These are phyloP conservation scores for Gastrophryne carolinensis DNA, from an alignment of 2,797 vertebrate genomes.

Conservation along the genomic window DNA sequence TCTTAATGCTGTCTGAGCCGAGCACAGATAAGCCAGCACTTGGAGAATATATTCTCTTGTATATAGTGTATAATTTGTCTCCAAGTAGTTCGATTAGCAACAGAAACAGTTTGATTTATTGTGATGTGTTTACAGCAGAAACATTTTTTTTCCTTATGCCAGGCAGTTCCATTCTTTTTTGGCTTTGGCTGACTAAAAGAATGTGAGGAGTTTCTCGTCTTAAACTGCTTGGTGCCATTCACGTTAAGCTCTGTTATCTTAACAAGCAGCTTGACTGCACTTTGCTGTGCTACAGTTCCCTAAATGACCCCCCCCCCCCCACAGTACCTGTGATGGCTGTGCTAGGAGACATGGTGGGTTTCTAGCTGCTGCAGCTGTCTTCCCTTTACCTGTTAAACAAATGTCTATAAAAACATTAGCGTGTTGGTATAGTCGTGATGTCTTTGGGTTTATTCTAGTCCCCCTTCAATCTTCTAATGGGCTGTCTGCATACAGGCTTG, in stretches of 20 bases:
- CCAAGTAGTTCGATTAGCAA: conserved; percentile 24
- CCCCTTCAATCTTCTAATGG: too few relatives aligned
- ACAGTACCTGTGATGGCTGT: too few relatives aligned
- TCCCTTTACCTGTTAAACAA: neutral
- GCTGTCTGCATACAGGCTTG: too few relatives aligned
- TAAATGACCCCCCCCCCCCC: neutral
- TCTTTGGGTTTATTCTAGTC: neutral
- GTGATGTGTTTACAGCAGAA: conserved; percentile 21
- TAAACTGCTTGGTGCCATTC: conserved; percentile 43
- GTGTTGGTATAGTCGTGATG: too few relatives aligned
- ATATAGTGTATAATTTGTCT: conserved; percentile 38
- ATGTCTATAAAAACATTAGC: neutral
- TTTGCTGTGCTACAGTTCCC: neutral
- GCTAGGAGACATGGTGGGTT: neutral
- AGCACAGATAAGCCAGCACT: neutral
- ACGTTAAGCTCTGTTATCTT: conserved; percentile 41
- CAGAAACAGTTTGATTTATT: conserved; percentile 44
- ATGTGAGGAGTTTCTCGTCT: conserved; percentile 45
- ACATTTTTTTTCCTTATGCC: conserved; percentile 36
- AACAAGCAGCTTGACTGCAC: conserved; percentile 6
- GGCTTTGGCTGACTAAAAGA: conserved; percentile 30
- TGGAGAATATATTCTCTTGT: conserved; percentile 22
- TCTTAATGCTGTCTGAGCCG: neutral
- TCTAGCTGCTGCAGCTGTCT: neutral
- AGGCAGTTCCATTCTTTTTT: conserved; percentile 29